Base-by-base conservation (phyloP, 2,113 vertebrate species). In the Pyrgilauda ruficollis region DNA sequence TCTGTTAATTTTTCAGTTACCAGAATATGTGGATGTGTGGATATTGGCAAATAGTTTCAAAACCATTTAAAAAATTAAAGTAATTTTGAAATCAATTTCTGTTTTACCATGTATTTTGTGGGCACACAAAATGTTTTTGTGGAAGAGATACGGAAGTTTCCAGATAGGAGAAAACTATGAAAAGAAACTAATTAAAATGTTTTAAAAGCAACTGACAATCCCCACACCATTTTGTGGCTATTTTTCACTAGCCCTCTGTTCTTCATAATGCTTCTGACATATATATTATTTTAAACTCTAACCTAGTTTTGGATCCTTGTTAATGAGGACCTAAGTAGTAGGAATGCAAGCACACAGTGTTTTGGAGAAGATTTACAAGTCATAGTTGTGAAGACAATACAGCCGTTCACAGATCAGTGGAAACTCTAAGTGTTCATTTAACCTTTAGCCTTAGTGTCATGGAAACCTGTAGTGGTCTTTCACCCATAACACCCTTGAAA, bases 381-480 rank as follows among this genome's bases (percentile, higher is more conserved):
- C 80, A 24, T 85, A 90, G 84, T 74, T 94, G 89, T 81, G 87
- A 97, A 97, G 85, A 93, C 86, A 96, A 77, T 91, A 50, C 79
- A 96, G 84, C 89, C 87, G 27, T 98, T 98, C 96, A 98, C 97
- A 98, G 97, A 93, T 98, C 97, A 97, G 95, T 98, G 93, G 62
- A 97, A 98, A 93, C 33, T 95, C 96, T 98, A 98, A 98, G 97
- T 97, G 97, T 98, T 98, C 97, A 96, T 98, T 98, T 98, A 98
- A 98, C 97, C 98, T 98, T 97, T 97, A 90, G 67, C 97, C 96
- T 92, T 46, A 92, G 50, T 97, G 97, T 97, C 96, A 97, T 93
- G 93, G 94, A 98, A 97, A 97, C 95, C 92, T 97, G 95, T 97
- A 96, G 94, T 97, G 87, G 75, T 97, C 96, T 96, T 95, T 98